A percentile compares a stretch with the other conserved stretches of the same genome.
These are phyloP conservation scores for Peromyscus leucopus DNA, from an alignment of 2,113 vertebrate species.

Conservation along the genomic window DNA sequence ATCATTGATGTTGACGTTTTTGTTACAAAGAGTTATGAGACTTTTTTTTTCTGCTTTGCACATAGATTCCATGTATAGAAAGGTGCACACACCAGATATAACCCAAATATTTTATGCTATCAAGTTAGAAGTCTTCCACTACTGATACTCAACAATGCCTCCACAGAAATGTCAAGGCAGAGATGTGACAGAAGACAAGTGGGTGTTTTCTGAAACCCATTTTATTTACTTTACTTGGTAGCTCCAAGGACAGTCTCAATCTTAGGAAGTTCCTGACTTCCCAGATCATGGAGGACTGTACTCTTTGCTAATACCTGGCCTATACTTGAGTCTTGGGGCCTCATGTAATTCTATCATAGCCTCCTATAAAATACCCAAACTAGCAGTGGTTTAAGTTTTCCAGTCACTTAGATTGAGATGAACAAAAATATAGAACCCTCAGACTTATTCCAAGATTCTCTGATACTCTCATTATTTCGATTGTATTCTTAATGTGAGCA, in stretches of 20 bases:
- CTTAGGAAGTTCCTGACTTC: neutral
- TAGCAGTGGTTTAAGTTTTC: neutral
- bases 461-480: neutral
- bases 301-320: neutral
- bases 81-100: neutral
- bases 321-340: neutral
- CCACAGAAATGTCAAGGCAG: neutral
- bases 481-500: neutral
- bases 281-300: neutral
- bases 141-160: neutral
- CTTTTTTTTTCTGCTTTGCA: slow-evolving; percentile 27
- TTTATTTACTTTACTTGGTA: neutral
- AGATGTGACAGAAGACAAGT: neutral
- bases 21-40: neutral
- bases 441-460: neutral
- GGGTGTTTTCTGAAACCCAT: neutral
- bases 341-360: neutral
- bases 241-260: neutral
- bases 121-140: neutral
- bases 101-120: neutral
- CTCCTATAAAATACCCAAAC: neutral
- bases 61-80: neutral
- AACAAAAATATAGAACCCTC: neutral
- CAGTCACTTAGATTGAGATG: neutral
- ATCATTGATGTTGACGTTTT: slow-evolving; percentile 1